These are phyloP conservation scores for Penelope pileata DNA, from an alignment of 2,113 vertebrate genomes.

Conservation along the genomic window DNA sequence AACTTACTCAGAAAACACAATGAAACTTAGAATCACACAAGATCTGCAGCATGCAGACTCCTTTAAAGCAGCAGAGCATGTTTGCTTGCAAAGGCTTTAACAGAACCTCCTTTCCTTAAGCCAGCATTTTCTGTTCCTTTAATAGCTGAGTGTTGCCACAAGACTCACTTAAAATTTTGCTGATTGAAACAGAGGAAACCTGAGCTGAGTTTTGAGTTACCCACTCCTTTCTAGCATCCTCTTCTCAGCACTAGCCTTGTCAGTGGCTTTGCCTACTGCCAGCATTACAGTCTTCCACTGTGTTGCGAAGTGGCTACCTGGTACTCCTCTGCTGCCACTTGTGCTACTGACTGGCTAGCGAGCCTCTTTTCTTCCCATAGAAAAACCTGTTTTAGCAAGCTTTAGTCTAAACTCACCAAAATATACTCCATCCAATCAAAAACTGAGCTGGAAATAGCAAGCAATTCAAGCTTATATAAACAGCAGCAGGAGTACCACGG, in stretches of 20 bases:
- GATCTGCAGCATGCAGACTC: neutral
- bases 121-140: neutral
- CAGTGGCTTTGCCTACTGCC: neutral
- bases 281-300: neutral
- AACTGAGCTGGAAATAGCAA: neutral
- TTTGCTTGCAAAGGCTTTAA: neutral
- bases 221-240: neutral
- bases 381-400: neutral
- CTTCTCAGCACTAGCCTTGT: neutral
- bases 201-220: neutral
- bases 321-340: fast-evolving
- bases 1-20: neutral
- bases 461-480: neutral
- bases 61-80: neutral
- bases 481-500: neutral
- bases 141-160: neutral
- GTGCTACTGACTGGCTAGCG: fast-evolving
- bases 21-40: neutral
- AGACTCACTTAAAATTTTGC: neutral
- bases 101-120: neutral
- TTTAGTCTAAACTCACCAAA: neutral
- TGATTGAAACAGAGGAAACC: neutral
- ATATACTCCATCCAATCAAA: neutral
- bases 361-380: neutral
- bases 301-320: neutral